A percentile compares a stretch with the other conserved stretches of the same genome.
Evolutionary conservation across 2,888 invertebrate genomes (phyloP).

Genomic region (Eueremaeus valkanovi): DNA sequence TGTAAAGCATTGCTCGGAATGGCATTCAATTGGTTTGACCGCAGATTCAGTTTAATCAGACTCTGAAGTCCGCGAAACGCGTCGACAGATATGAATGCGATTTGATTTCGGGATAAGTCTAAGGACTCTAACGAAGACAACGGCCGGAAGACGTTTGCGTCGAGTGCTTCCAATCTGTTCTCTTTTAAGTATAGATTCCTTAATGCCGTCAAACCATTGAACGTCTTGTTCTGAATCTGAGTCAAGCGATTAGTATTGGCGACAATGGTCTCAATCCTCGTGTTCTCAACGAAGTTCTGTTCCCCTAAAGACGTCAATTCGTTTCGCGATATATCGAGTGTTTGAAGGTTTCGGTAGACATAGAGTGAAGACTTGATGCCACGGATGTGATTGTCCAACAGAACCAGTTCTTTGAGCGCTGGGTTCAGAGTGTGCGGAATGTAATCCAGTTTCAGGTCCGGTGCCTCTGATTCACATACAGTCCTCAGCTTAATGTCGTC

Average conservation of each 20-base stretch:
- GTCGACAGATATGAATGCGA: constrained; percentile 66
- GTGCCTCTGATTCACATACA: constrained; percentile 69
- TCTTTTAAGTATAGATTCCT: constrained; percentile 59
- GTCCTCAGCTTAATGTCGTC: constrained; percentile 73
- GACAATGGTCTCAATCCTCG: constrained; percentile 68
- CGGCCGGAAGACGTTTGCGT: constrained; percentile 48
- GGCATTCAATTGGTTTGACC: constrained; percentile 74
- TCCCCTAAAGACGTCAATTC: constrained; percentile 72
- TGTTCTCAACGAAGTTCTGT: constrained; percentile 73
- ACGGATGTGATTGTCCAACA: constrained; percentile 74
- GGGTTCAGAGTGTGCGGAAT: constrained; percentile 87
- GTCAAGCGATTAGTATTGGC: constrained; percentile 73
- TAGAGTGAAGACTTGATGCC: constrained; percentile 71
- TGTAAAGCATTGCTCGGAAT: constrained; percentile 72
- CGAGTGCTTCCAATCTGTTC: constrained; percentile 45
- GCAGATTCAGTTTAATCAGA: constrained; percentile 68
- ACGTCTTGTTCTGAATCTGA: constrained; percentile 67
- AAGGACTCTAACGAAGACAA: constrained; percentile 65
- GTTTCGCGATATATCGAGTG: constrained; percentile 79
- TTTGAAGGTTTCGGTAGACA: constrained; percentile 67
- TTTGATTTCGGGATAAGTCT: constrained; percentile 72
- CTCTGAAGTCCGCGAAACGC: constrained; percentile 70
- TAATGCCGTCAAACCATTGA: constrained; percentile 69
- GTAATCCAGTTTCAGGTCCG: constrained; percentile 73
- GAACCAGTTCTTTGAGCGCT: constrained; percentile 60